A percentile compares a stretch with the other conserved stretches of the same genome.
These are phyloP conservation scores for Misgurnus anguillicaudatus DNA, from an alignment of 2,113 vertebrate genomes.

Conservation along the genomic window DNA sequence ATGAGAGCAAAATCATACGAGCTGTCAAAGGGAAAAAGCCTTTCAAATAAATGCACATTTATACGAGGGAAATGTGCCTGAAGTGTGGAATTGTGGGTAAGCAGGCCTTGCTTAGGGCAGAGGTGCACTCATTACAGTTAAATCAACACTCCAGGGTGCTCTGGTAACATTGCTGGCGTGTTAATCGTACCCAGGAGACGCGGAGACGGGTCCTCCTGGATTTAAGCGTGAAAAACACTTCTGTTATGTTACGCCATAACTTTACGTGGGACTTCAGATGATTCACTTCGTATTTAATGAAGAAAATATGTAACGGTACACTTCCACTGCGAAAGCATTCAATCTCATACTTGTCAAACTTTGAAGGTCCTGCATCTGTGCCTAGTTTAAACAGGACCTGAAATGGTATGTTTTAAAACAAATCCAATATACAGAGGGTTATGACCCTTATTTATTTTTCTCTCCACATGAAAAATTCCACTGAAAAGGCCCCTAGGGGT, in stretches of 20 bases:
- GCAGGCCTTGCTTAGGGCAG: slow-evolving; percentile 20
- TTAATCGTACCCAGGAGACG: slow-evolving; percentile 67
- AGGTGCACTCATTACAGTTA: slow-evolving; percentile 46
- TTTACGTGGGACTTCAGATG: neutral
- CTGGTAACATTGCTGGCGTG: slow-evolving; percentile 55
- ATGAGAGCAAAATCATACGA: slow-evolving; percentile 33
- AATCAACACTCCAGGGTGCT: slow-evolving; percentile 52
- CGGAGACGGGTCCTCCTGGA: slow-evolving; percentile 59
- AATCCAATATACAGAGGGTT: slow-evolving; percentile 39
- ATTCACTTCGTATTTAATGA: slow-evolving; percentile 18
- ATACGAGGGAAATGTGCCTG: slow-evolving; percentile 35
- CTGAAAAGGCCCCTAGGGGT: slow-evolving; percentile 61
- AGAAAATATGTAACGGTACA: neutral
- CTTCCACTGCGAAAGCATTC: neutral
- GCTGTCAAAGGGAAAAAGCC: slow-evolving; percentile 19
- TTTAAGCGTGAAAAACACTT: slow-evolving; percentile 28
- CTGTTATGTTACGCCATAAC: slow-evolving; percentile 29
- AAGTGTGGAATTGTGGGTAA: slow-evolving; percentile 4
- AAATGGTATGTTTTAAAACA: slow-evolving; percentile 29
- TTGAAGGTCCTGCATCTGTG: neutral
- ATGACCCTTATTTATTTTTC: slow-evolving; percentile 58
- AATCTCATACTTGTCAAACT: neutral
- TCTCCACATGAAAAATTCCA: slow-evolving; percentile 70
- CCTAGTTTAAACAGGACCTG: slow-evolving; percentile 13
- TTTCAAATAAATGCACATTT: slow-evolving; percentile 39